Percentiles rank a stretch among this genome's conserved stretches.
Conservation (phyloP, 1,140 invertebrate species). For the Papilio polyxenes region DNA sequence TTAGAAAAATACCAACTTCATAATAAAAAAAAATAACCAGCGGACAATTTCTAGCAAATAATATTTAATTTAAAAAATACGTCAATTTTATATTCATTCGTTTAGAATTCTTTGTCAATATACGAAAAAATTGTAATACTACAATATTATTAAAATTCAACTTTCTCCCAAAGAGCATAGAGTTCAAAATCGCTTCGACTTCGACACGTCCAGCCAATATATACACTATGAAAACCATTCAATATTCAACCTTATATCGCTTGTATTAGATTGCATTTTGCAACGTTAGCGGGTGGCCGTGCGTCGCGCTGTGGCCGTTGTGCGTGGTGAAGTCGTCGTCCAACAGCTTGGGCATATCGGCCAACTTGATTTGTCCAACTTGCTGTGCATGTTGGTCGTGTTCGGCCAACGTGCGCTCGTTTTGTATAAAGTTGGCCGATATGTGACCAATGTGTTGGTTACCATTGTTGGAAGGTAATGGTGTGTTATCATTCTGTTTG, state of each 20-base stretch:
- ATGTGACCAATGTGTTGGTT: constrained; percentile 55
- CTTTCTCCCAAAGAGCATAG: neutral
- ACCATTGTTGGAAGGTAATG: constrained; percentile 32
- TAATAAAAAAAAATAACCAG: neutral
- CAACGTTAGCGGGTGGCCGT: constrained; percentile 67
- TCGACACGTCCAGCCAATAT: constrained; percentile 63
- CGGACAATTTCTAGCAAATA: neutral
- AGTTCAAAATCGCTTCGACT: constrained; percentile 2
- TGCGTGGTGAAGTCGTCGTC: constrained; percentile 71
- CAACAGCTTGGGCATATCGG: constrained; percentile 46
- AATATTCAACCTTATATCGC: constrained; percentile 41
- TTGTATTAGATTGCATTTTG: constrained; percentile 69
- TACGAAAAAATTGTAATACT: neutral
- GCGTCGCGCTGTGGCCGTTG: constrained; percentile 60
- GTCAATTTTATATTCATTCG: constrained; percentile 9
- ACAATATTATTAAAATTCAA: neutral
- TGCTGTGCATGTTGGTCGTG: constrained; percentile 46
- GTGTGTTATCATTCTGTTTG: constrained; percentile 60
- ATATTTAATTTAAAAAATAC: neutral
- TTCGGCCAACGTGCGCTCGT: constrained; percentile 51
- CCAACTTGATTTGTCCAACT: constrained; percentile 42
- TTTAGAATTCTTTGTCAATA: constrained; percentile 15
- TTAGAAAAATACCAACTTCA: neutral
- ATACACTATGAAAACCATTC: constrained; percentile 55
- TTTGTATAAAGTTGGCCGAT: constrained; percentile 69